phyloP scores from a whole-genome alignment of 2,797 vertebrate genomes.

The Rhynchotus rufescens region DNA sequence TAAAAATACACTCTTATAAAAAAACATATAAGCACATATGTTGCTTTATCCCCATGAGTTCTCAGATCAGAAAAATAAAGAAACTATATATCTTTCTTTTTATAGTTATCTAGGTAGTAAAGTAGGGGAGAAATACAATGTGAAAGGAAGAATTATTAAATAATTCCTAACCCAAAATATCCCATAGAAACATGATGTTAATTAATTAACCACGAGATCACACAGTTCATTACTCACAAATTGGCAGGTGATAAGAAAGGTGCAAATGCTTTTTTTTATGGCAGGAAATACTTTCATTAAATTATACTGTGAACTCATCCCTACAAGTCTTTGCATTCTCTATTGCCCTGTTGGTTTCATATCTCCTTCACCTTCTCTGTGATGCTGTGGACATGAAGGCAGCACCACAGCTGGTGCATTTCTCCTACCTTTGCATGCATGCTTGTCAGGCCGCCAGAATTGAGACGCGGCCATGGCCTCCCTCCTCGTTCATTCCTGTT shows the following conservation, averaged over 20 bases:
- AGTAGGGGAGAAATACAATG: background rate
- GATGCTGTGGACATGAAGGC: background rate
- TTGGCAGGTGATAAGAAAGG: background rate
- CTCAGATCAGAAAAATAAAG: background rate
- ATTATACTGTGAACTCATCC: background rate
- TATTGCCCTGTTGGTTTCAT: background rate
- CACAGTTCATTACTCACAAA: conserved; percentile 1
- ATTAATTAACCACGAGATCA: conserved; percentile 15
- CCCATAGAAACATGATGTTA: background rate
- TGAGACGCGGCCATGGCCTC: rapidly evolving
- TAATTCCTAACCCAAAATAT: conserved; percentile 4
- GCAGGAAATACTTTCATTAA: background rate
- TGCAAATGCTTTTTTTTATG: conserved; percentile 4
- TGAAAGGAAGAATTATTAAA: background rate
- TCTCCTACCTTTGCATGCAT: background rate
- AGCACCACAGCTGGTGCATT: rapidly evolving
- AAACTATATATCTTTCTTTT: background rate
- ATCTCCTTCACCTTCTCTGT: background rate
- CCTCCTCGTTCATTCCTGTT: rapidly evolving
- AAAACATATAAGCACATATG: background rate
- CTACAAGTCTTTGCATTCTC: background rate
- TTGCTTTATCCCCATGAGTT: background rate
- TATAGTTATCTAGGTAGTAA: background rate
- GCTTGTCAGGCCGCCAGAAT: rapidly evolving
- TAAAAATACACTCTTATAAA: background rate